Evolutionary conservation across 2,797 vertebrate genomes (phyloP), one percentile per base, ranked within the genome.

Genomic region (Serranus cabrilla): DNA sequence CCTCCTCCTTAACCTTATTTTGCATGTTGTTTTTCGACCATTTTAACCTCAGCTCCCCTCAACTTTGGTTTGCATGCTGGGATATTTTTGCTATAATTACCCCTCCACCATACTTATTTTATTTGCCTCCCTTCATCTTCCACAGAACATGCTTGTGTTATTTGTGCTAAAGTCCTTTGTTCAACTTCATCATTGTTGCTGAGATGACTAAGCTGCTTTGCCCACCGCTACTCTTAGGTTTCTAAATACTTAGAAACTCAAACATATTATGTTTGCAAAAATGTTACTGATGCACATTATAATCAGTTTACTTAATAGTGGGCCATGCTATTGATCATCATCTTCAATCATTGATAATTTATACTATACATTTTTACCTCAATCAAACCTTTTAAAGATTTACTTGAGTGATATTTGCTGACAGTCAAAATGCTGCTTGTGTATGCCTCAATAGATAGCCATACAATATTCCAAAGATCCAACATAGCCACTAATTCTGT

Each of bases 131-230:
- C 21, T 27, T 68, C 2, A 47, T 78, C 70, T 85, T 76, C 69
- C 25, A 64, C n/a, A n/a, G 34, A 83, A 52, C 40, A 47, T 60
- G 16, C 4, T 49, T 51, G 20, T 63, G 39, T 62, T 81, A 14
- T 74, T 75, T 79, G 17, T 55, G 31, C 20, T 57, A 7, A 60
- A 18, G 45, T 59, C 55, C n/a, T 61, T 72, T 74, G n/a, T n/a
- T 51, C 23, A 20, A 16, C 54, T 17, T 47, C 52, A 46, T 55
- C 60, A 6, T 51, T 64, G 58, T 71, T 74, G 9, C 34, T 42
- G 16, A 59, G 9, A 67, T 58, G 21, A 70, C 60, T 56, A 58
- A 49, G 56, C 42, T 64, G 25, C 25, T 63, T 45, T 69, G 7
- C 14, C 9, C 16, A 59, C 20, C 40, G 27, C 37, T n/a, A 20